phyloP scores from a whole-genome alignment of 2,797 vertebrate species.

The Oryzias sinensis region DNA sequence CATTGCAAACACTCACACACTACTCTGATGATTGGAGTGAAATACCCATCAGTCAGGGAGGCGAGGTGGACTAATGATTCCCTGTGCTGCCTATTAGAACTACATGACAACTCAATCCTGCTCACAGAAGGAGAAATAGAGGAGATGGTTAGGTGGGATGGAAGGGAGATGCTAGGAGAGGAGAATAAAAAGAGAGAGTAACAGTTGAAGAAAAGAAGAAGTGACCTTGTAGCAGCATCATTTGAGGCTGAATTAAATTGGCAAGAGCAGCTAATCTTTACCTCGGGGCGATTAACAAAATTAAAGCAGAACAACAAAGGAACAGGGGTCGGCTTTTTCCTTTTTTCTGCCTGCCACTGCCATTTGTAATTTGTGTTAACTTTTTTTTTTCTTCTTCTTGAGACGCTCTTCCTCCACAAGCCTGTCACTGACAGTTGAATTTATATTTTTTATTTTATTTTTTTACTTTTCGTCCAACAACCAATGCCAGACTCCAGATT shows the following conservation, averaged over 20 bases:
- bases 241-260: conserved; percentile 97
- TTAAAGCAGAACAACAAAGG: conserved; percentile 88
- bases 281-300: conserved; percentile 94
- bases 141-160: conserved; percentile 38
- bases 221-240: conserved; percentile 93
- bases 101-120: conserved; percentile 99
- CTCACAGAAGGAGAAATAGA: conserved; percentile 75
- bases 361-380: conserved; percentile 68
- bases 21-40: conserved; percentile 97
- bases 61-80: conserved; percentile 98
- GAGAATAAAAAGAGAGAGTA: conserved; percentile 45
- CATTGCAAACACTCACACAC: conserved; percentile 47
- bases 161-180: conserved; percentile 9
- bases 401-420: conserved; percentile 45
- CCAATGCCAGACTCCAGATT: conserved; percentile 13
- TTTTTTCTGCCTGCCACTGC: conserved; percentile 61
- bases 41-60: conserved; percentile 98
- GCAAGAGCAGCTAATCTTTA: conserved; percentile 98
- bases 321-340: conserved; percentile 65
- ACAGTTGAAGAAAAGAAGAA: conserved; percentile 71
- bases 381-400: conserved; percentile 45
- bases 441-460: conserved; percentile 9
- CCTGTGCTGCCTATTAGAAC: conserved; percentile 98
- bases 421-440: conserved; percentile 15
- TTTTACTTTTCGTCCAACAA: conserved; percentile 10